Base-by-base conservation (phyloP, 2,797 vertebrate genomes). In the Argya squamiceps region DNA sequence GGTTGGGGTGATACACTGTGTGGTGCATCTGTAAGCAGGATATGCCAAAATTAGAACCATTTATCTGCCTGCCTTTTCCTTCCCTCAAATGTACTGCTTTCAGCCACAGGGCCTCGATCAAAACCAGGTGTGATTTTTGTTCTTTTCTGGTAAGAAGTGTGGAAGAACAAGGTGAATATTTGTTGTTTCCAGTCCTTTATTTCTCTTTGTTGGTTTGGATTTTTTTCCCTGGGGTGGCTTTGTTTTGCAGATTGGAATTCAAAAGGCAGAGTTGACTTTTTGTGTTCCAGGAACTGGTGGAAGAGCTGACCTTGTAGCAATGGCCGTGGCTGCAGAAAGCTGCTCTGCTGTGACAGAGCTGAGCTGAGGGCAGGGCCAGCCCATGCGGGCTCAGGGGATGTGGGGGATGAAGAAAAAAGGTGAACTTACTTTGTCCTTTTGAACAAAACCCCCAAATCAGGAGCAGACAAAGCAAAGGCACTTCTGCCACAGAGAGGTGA, bases 31-130 rank as follows among this genome's bases (percentile, higher is more conserved):
- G 63, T 60, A 79, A 86, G 80, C 62, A 84, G 76, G 65, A 75
- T 92, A 39, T 62, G 29, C 58, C 76, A 73, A 53, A 86, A 92
- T 84, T 62, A 65, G 82, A 82, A 70, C 47, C 34, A 32, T 91
- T 84, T 96, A 52, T 92, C 55, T 75, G 55, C 80, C 70, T 83
- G 62, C 44, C 63, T 92, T 64, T 87, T 84, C 56, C 29, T 87
- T 67, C 63, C 43, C 55, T 88, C 62, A 71, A 8, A 71, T 37
- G 10, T 58, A 43, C 30, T 1, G 3, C 73, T 89, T 84, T 64
- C 64, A 77, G 62, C 56, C 73, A 49, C 23, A 46, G 58, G 16
- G 34, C 44, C 50, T 81, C 62, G 58, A 84, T 81, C 77, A 92
- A 94, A 90, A 67, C n/a, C 77, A 75, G 55, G 81, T 81, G 70